Percentiles rank a stretch among this genome's conserved stretches.
These are phyloP conservation scores for Nomada goodeniana DNA, from an alignment of 2,888 invertebrate genomes.

Conservation along the genomic window DNA sequence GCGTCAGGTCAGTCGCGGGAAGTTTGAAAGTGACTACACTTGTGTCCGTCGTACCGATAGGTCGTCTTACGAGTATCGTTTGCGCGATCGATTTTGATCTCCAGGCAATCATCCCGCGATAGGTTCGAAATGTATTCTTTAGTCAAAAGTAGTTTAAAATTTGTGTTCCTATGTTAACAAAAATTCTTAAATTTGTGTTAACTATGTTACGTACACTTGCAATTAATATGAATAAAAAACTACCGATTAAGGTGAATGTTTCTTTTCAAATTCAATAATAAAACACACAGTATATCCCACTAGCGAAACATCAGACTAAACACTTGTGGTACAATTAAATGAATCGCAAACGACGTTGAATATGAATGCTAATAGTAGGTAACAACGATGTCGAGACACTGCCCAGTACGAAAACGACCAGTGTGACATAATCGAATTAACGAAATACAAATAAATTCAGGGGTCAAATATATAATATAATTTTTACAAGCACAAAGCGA, in stretches of 20 bases:
- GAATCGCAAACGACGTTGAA: slow-evolving; percentile 1
- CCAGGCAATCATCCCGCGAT: no score
- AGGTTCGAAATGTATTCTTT: no score
- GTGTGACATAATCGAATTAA: slow-evolving; percentile 3
- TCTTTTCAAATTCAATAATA: slow-evolving; percentile 38
- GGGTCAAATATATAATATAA: slow-evolving; percentile 1
- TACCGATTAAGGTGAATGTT: slow-evolving; percentile 4
- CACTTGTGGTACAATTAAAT: slow-evolving; percentile 9
- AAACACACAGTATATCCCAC: slow-evolving; percentile 20
- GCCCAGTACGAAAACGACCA: slow-evolving; percentile 23
- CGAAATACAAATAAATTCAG: slow-evolving; percentile 2
- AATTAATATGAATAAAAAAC: background rate
- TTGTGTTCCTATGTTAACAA: no score
- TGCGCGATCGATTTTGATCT: no score
- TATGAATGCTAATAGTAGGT: background rate
- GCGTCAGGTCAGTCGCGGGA: slow-evolving; percentile 13
- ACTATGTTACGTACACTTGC: no score
- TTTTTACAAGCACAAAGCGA: background rate
- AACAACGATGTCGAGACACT: slow-evolving; percentile 14
- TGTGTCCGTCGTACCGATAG: background rate
- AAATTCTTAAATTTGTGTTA: no score
- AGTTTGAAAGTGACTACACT: slow-evolving; percentile 11
- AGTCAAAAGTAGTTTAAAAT: no score
- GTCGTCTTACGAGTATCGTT: no score
- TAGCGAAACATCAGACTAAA: slow-evolving; percentile 20